phyloP scores from a whole-genome alignment of 35 echinoderm and acorn worm species.

The Acanthaster planci region DNA sequence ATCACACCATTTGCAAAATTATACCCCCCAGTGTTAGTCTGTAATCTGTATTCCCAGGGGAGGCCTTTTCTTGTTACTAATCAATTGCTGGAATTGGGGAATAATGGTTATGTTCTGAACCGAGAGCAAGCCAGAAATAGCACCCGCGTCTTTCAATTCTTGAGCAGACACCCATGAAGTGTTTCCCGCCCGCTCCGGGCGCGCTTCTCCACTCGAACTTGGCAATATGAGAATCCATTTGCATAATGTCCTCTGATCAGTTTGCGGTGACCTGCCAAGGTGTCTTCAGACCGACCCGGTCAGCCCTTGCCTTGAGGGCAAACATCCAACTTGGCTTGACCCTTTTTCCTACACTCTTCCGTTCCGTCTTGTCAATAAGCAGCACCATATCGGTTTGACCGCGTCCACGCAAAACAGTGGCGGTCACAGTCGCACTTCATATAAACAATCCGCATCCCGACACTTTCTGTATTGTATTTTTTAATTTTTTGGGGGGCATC shows the following conservation, averaged over 20 bases:
- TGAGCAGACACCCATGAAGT: not conserved
- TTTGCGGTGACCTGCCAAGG: not conserved
- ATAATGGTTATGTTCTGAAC: not conserved
- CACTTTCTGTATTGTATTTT: no score
- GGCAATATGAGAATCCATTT: not conserved
- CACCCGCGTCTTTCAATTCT: not conserved
- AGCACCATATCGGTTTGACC: conserved; percentile 9
- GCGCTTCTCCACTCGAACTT: not conserved
- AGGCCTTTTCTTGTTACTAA: no score
- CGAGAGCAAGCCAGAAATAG: not conserved
- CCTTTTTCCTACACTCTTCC: not conserved
- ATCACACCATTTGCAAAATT: no score
- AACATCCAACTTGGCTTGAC: not conserved
- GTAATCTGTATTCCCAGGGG: no score
- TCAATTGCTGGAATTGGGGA: no score
- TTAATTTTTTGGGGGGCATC: no score
- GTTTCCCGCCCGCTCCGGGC: not conserved
- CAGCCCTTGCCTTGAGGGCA: not conserved
- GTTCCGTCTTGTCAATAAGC: conserved; percentile 10
- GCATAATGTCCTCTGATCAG: not conserved
- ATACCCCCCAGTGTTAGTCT: no score
- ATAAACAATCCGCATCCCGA: no score
- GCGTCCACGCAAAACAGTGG: not conserved
- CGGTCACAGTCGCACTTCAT: not conserved
- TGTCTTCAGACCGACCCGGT: conserved; percentile 1